Evolutionary conservation across 2,113 vertebrate species (phyloP).

Genomic region (Cheirogaleus medius): DNA sequence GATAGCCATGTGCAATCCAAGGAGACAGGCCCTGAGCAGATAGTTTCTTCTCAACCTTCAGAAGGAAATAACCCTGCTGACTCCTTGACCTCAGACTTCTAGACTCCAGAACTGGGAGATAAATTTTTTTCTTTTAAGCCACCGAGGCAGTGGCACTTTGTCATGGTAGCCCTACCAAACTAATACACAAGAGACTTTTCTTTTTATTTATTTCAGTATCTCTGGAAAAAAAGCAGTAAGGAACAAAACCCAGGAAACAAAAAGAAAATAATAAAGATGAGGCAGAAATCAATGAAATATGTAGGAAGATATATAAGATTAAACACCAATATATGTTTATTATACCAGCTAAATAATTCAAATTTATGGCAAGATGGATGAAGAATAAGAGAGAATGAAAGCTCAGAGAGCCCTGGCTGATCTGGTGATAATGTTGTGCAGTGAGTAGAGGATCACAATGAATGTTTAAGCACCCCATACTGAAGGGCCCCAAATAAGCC

Average conservation of each 20-base stretch:
- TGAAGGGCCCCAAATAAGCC: not conserved
- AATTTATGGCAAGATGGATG: too few relatives aligned
- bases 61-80: not conserved
- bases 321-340: not conserved
- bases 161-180: not conserved
- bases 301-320: not conserved
- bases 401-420: not conserved
- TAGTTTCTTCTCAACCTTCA: not conserved
- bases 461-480: not conserved
- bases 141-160: not conserved
- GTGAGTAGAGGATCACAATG: not conserved
- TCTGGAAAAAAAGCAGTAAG: not conserved
- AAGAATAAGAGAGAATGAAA: not conserved
- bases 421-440: not conserved
- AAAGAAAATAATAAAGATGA: not conserved
- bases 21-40: not conserved
- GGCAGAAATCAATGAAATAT: not conserved
- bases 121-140: not conserved
- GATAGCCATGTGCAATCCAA: not conserved
- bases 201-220: not conserved
- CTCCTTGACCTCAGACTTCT: not conserved
- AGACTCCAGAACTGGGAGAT: not conserved
- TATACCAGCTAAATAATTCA: not conserved
- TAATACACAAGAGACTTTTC: not conserved
- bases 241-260: not conserved